Evolutionary conservation across 2,113 vertebrate genomes (phyloP), one percentile per base, ranked within the genome.

Genomic region (Xiphias gladius): DNA sequence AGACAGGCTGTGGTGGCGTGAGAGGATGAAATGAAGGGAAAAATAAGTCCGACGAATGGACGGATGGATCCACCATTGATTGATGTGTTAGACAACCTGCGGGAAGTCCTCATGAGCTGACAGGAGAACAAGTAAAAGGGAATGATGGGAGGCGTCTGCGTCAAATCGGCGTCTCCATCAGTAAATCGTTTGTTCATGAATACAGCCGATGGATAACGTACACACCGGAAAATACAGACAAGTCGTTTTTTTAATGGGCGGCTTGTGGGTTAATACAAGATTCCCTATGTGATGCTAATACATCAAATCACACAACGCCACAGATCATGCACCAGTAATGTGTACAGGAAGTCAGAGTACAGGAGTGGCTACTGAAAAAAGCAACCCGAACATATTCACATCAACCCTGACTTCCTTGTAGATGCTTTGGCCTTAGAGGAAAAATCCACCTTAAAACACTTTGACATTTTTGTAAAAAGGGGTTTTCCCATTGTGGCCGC

Each of bases 291-390:
- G 72, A 62, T 1, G 78, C 66, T 14, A 73, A 76, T 32, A 50
- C 67, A 78, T 79, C 71, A 75, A 26, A 43, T 77, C 73, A 62
- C 35, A 79, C 26, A 37, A 61, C 5, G 6, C 63, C 80, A 81
- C 72, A 76, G 46, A 68, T 57, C 90, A 92, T 88, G 88, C 91
- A 87, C 32, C 79, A 76, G 74, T 76, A 12, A 85, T 46, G 74
- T 63, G 58, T 28, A 84, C 74, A 78, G 62, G 22, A 84, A 79
- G 85, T 89, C 77, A 61, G 68, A 8, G 30, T 19, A 55, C 35
- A 74, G 20, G 2, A 81, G 67, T 3, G 35, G 61, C 35, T 48
- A 65, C 72, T 67, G 63, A 80, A 83, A 76, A 84, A 69, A 79
- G 57, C 59, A 83, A 70, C 17, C 24, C 54, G 68, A 82, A 86